phyloP scores from a whole-genome alignment of 23 tunicate species.

The Aplidium turbinatum region DNA sequence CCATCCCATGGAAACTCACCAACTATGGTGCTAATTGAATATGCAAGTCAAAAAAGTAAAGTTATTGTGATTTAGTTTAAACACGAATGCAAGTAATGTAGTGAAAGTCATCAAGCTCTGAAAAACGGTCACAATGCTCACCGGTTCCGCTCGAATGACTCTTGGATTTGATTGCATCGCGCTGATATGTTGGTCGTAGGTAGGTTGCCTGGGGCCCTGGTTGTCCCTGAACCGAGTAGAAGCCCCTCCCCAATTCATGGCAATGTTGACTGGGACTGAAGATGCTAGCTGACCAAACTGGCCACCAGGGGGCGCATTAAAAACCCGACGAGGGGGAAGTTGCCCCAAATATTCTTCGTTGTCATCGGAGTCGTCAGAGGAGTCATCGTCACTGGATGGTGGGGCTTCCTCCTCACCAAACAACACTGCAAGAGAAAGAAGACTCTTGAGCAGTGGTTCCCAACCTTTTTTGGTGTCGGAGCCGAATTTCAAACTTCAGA shows the following conservation, averaged over 20 bases:
- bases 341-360: conserved; percentile 1
- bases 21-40: too few relatives aligned
- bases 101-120: too few relatives aligned
- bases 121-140: too few relatives aligned
- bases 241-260: conserved; percentile 61
- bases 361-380: conserved; percentile 41
- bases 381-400: conserved; percentile 33
- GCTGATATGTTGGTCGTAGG: conserved; percentile 27
- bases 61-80: too few relatives aligned
- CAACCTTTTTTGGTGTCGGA: too few relatives aligned
- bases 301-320: background rate
- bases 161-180: conserved; percentile 4
- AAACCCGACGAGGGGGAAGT: background rate
- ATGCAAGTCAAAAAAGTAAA: too few relatives aligned
- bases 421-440: conserved; percentile 32
- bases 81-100: too few relatives aligned
- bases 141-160: conserved; percentile 38
- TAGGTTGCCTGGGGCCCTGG: conserved; percentile 53
- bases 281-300: conserved; percentile 51
- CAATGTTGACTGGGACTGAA: conserved; percentile 73
- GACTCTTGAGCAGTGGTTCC: too few relatives aligned
- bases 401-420: conserved; percentile 31
- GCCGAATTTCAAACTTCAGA: too few relatives aligned
- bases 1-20: too few relatives aligned
- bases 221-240: conserved; percentile 40